phyloP scores from a whole-genome alignment of 2,113 vertebrate genomes.

The Melanerpes aurifrons region DNA sequence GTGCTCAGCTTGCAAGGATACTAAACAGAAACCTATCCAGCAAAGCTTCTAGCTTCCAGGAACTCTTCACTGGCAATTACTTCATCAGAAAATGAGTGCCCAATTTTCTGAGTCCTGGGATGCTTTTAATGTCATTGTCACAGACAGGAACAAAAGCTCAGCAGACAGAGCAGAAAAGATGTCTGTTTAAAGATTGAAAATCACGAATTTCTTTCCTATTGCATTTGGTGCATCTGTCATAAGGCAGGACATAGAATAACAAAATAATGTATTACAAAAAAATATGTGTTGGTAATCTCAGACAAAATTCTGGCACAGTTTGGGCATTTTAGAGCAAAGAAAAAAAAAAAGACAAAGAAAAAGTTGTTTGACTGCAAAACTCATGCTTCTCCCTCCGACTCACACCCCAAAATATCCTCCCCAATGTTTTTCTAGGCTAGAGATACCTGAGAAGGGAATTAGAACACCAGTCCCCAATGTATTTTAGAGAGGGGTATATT shows the following conservation, averaged over 20 bases:
- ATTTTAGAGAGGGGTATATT: background rate
- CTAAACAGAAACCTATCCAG: background rate
- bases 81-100: background rate
- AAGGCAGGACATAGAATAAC: background rate
- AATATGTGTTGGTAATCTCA: background rate
- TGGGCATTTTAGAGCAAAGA: background rate
- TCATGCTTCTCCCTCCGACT: background rate
- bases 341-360: background rate
- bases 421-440: background rate
- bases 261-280: background rate
- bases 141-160: background rate
- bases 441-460: background rate
- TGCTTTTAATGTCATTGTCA: background rate
- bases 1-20: background rate
- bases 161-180: background rate
- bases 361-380: background rate
- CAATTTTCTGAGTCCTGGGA: background rate
- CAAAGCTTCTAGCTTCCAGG: background rate
- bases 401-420: fast-evolving
- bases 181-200: background rate
- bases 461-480: background rate
- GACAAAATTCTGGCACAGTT: background rate
- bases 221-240: background rate
- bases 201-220: background rate
- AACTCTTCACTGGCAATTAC: background rate